phyloP scores from a whole-genome alignment of 2,888 invertebrate species.

The Tridacna gigas region DNA sequence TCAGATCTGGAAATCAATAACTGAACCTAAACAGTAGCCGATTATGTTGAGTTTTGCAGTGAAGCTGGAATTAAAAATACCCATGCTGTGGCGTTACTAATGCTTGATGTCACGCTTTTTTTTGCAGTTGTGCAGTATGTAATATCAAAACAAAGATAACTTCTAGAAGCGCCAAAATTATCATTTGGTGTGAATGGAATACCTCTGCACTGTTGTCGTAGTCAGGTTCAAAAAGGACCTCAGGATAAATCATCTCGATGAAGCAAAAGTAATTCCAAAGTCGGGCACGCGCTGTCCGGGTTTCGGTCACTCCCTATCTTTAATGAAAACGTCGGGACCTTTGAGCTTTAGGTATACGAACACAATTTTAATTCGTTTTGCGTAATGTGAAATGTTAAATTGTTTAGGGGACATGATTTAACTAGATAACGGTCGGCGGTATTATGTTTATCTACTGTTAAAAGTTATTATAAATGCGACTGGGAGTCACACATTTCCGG shows the following conservation, averaged over 20 bases:
- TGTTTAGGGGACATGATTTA: constrained; percentile 38
- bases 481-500: constrained; percentile 48
- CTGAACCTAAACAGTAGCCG: too few species aligned
- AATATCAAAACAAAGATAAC: neutral
- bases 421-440: constrained; percentile 27
- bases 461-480: constrained; percentile 40
- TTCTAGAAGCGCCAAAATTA: neutral
- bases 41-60: too few species aligned
- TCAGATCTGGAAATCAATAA: too few species aligned
- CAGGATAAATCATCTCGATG: constrained; percentile 25
- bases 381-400: constrained; percentile 44
- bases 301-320: constrained; percentile 11
- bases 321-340: constrained; percentile 20
- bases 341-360: constrained; percentile 22
- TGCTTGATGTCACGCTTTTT: too few species aligned
- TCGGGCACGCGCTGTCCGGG: constrained; percentile 48
- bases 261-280: constrained; percentile 53
- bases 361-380: constrained; percentile 29
- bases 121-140: too few species aligned
- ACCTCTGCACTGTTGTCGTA: neutral
- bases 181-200: constrained; percentile 7
- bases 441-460: constrained; percentile 43
- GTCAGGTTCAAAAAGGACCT: neutral
- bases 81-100: too few species aligned
- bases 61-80: too few species aligned